Evolutionary conservation across 2,888 invertebrate genomes (phyloP).

Genomic region (Temnothorax ravouxi): DNA sequence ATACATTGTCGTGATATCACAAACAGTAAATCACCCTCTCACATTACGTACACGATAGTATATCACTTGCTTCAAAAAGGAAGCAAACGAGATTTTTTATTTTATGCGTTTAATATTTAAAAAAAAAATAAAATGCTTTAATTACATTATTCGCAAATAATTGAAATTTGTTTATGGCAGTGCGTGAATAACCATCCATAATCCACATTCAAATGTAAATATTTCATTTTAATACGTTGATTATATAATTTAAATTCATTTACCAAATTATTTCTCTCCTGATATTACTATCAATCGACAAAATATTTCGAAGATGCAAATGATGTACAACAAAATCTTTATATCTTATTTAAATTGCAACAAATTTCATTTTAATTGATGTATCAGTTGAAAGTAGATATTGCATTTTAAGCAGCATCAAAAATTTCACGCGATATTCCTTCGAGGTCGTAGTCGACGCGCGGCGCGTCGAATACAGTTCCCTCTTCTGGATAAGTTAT

Average conservation of each 20-base stretch:
- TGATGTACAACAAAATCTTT: background rate
- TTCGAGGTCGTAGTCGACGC: background rate
- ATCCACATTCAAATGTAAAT: background rate
- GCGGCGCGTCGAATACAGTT: slow-evolving; percentile 7
- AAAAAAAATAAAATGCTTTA: background rate
- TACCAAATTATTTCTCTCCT: background rate
- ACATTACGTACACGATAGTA: background rate
- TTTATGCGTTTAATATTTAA: background rate
- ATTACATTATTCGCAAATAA: slow-evolving; percentile 11
- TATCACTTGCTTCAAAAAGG: slow-evolving; percentile 8
- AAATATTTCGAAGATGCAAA: background rate
- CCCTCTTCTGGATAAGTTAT: slow-evolving; percentile 14
- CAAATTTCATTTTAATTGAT: background rate
- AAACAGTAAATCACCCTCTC: background rate
- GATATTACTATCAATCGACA: background rate
- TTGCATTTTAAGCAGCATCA: background rate
- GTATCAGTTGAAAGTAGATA: background rate
- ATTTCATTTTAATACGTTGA: slow-evolving; percentile 2
- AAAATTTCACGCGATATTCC: slow-evolving; percentile 13
- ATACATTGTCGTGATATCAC: slow-evolving; percentile 7
- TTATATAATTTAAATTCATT: slow-evolving; percentile 1
- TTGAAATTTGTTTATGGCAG: slow-evolving; percentile 11
- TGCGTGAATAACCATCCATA: background rate
- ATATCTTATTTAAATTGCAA: background rate
- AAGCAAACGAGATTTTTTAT: slow-evolving; percentile 1